phyloP scores from a whole-genome alignment of 2,797 vertebrate species.

The Bovichtus diacanthus region DNA sequence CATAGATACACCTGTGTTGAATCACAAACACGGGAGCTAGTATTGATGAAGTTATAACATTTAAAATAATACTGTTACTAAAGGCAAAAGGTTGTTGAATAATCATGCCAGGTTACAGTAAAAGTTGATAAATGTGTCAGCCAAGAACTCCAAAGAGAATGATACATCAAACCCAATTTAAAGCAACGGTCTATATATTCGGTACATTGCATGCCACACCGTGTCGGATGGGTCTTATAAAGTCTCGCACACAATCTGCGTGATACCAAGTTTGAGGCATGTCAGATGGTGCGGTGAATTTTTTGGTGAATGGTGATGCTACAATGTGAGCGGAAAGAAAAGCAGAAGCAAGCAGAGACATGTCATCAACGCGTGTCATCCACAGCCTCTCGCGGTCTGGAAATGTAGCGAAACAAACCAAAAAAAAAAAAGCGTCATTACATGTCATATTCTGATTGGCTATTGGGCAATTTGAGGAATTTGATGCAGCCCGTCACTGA shows the following conservation, averaged over 20 bases:
- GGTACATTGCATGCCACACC: background rate
- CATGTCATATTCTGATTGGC: conserved; percentile 4
- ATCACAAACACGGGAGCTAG: background rate
- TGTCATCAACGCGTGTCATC: background rate
- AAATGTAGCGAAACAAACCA: background rate
- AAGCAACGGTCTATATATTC: background rate
- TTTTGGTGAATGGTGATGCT: background rate
- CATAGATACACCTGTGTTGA: background rate
- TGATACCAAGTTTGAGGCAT: background rate
- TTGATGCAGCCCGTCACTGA: background rate
- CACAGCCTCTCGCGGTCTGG: background rate
- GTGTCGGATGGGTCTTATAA: background rate
- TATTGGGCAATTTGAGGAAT: background rate
- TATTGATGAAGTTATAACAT: background rate
- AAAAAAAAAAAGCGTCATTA: background rate
- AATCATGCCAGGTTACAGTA: background rate
- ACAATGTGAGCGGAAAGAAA: background rate
- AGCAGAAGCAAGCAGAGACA: background rate
- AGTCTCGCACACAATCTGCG: background rate
- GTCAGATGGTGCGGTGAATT: background rate
- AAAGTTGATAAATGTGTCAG: background rate
- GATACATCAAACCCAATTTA: background rate
- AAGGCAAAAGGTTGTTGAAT: background rate
- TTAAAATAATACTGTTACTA: background rate
- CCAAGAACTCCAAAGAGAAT: background rate